These are phyloP conservation scores for Kryptopterus vitreolus DNA, from an alignment of 2,797 vertebrate species.

Conservation along the genomic window DNA sequence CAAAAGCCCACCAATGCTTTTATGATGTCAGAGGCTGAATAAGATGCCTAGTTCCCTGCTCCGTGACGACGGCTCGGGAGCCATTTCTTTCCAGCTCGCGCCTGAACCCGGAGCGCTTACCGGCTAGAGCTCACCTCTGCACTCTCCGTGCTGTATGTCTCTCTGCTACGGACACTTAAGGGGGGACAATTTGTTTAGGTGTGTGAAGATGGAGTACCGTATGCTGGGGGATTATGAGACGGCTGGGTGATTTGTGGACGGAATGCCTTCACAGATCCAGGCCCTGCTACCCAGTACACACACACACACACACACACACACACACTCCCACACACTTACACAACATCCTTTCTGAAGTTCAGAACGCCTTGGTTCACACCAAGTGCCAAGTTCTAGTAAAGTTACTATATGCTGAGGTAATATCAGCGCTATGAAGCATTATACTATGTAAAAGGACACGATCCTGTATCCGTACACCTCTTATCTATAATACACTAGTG, in stretches of 20 bases:
- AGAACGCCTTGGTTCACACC: constrained; percentile 7
- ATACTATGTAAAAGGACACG: constrained; percentile 37
- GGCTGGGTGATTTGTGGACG: constrained; percentile 69
- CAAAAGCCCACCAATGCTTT: constrained; percentile 70
- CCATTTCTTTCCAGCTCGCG: constrained; percentile 57
- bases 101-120: constrained; percentile 61
- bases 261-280: constrained; percentile 56
- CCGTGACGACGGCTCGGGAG: constrained; percentile 50
- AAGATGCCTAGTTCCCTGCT: constrained; percentile 59
- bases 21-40: constrained; percentile 68
- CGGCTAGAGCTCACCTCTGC: constrained; percentile 58
- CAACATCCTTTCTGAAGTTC: constrained; percentile 27
- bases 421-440: constrained; percentile 34
- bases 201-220: constrained; percentile 71
- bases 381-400: constrained; percentile 35
- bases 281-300: constrained; percentile 51
- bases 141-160: constrained; percentile 67
- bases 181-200: constrained; percentile 74
- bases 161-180: constrained; percentile 65
- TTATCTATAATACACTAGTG: constrained; percentile 31
- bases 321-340: not conserved
- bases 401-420: constrained; percentile 23
- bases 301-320: not conserved
- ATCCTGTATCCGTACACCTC: constrained; percentile 29
- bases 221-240: constrained; percentile 73